Percentiles rank a stretch among this genome's conserved stretches.
Conservation (phyloP, 2,113 vertebrate species). For the Taurulus bubalis region DNA sequence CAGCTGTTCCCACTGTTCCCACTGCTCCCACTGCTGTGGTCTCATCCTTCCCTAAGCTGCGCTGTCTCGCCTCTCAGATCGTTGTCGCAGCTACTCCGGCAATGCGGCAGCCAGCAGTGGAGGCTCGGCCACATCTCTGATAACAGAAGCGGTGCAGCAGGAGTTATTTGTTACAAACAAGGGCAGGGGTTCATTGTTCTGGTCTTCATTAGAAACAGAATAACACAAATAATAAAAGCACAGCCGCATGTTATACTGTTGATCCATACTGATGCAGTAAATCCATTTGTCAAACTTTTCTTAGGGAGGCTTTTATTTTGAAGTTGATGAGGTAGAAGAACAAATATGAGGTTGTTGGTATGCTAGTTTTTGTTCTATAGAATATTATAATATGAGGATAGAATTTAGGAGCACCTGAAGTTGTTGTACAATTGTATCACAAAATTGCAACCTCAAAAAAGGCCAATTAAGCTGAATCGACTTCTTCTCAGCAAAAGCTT, state of each 20-base stretch:
- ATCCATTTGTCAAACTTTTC: background rate
- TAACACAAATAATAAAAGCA: background rate
- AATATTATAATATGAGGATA: background rate
- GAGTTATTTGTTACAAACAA: slow-evolving; percentile 40
- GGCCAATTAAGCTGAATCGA: background rate
- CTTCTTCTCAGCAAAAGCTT: background rate
- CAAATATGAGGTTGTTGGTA: background rate
- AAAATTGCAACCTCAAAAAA: background rate
- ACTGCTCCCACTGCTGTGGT: slow-evolving; percentile 48
- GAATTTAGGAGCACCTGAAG: background rate
- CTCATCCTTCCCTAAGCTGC: slow-evolving; percentile 65
- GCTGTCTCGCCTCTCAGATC: slow-evolving; percentile 55
- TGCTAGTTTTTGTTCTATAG: background rate
- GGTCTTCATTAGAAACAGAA: slow-evolving; percentile 1
- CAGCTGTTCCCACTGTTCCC: slow-evolving; percentile 55
- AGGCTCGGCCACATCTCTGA: slow-evolving; percentile 39
- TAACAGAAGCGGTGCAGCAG: slow-evolving; percentile 34
- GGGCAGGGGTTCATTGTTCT: background rate
- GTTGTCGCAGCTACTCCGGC: slow-evolving; percentile 51
- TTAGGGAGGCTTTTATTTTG: slow-evolving; percentile 16
- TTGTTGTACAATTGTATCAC: background rate
- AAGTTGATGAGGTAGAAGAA: slow-evolving; percentile 2
- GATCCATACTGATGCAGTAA: background rate
- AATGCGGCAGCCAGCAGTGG: slow-evolving; percentile 50
- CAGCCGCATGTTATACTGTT: background rate